Evolutionary conservation across 1,140 invertebrate genomes (phyloP), one percentile per base, ranked within the genome.

Genomic region (Calliphora vicina): DNA sequence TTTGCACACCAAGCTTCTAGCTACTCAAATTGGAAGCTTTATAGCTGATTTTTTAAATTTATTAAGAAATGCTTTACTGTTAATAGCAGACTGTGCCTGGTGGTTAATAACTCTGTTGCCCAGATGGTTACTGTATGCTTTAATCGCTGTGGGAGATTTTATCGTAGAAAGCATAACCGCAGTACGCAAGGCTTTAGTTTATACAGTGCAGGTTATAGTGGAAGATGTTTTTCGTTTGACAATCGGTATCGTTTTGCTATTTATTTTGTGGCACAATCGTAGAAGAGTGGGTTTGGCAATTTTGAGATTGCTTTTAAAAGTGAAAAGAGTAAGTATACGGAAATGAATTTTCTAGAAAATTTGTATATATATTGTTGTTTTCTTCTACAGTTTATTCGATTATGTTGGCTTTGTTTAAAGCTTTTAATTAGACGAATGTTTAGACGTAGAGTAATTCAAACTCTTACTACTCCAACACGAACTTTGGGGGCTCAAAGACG

Each of bases 61-160:
- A 35, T 2, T 83, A 20, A 15, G 50, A 25, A 50, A 73, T 45
- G 73, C 72, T 6, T n/a, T 83, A 25, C 25, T 83, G 10, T 25
- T 83, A 17, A 83, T 83, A 35, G 82, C 82, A 12, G 82, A 83
- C 17, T 57, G 71, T 42, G 45, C 35, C 26, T 76, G 72, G 74
- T 83, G 72, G 72, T 8, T 71, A n/a, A 26, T 83, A 8, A 83
- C 73, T 1, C 17, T 83, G 3, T 35, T 83, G 20, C 82, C 82
- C 17, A 78, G 43, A 57, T 57, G 43, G 25, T 23, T 83, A 27
- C 6, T 80, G 3, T 27, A 61, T 12, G 4, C 57, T 2, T 0
- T 83, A 17, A 83, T 83, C 3, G 73, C 50, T 17, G 6, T 83
- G 17, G 72, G 72, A 20, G 82, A 83, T 72, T 27, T 27, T 23